phyloP scores from a whole-genome alignment of 2,113 vertebrate species.

The Alaudala cheleensis region DNA sequence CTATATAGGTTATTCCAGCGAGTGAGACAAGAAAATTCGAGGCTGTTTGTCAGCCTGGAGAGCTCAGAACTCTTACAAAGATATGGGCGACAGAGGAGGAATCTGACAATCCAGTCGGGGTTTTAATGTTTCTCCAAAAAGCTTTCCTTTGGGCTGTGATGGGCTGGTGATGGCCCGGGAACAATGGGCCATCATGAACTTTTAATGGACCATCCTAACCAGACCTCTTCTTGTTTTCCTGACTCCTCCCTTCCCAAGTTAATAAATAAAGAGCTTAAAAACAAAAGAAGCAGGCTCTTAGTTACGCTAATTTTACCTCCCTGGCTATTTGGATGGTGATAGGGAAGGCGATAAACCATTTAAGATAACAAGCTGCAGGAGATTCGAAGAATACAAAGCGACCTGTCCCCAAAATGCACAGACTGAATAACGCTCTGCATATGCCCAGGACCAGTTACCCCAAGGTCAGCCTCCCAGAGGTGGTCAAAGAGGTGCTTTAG shows the following conservation, averaged over 20 bases:
- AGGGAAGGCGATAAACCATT: constrained; percentile 39
- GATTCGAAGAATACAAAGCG: not conserved
- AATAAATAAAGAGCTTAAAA: constrained; percentile 56
- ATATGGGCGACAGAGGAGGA: not conserved
- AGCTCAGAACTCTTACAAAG: not conserved
- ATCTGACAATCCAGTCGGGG: not conserved
- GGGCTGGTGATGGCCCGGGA: constrained; percentile 42
- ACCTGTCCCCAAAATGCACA: not conserved
- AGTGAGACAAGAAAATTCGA: not conserved
- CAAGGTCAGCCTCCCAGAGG: not conserved
- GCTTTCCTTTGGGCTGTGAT: not conserved
- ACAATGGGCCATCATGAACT: constrained; percentile 33
- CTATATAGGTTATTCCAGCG: not conserved
- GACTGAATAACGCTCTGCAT: constrained; percentile 9
- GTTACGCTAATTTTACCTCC: constrained; percentile 63
- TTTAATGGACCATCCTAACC: constrained; percentile 29
- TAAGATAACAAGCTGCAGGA: constrained; percentile 47
- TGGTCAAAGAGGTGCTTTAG: not conserved
- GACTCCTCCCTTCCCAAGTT: constrained; percentile 37
- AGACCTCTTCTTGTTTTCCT: constrained; percentile 1
- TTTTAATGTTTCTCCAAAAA: not conserved
- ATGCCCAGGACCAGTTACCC: constrained; percentile 1
- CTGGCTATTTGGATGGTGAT: constrained; percentile 35
- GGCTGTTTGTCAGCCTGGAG: not conserved
- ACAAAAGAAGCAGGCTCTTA: constrained; percentile 46